These are phyloP conservation scores for Solenopsis invicta DNA, from an alignment of 1,140 invertebrate genomes.

Conservation along the genomic window DNA sequence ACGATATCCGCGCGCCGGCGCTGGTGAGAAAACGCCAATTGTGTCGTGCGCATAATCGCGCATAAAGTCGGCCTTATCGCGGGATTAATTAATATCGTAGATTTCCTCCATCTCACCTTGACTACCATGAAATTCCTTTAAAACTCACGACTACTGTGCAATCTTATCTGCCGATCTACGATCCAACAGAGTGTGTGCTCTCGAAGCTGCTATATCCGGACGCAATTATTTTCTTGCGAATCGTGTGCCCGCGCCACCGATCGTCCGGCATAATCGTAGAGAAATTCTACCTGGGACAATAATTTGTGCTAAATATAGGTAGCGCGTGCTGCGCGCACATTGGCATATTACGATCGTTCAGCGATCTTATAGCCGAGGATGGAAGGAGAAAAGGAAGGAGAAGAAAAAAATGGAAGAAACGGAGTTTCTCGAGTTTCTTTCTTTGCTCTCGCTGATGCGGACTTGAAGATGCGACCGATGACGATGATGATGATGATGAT, in stretches of 20 bases:
- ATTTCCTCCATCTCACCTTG: constrained; percentile 35
- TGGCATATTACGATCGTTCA: constrained; percentile 67
- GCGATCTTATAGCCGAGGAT: constrained; percentile 22
- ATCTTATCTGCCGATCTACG: constrained; percentile 46
- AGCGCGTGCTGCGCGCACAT: constrained; percentile 67
- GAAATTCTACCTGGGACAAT: constrained; percentile 75
- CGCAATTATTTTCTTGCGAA: constrained; percentile 77
- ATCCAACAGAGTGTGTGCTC: not conserved
- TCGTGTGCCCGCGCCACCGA: constrained; percentile 51
- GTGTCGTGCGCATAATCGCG: not conserved
- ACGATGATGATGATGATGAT: constrained; percentile 63
- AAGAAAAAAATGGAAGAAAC: constrained; percentile 66
- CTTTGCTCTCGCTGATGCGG: constrained; percentile 43
- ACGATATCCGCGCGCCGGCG: not conserved
- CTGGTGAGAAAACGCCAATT: constrained; percentile 8
- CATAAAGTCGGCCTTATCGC: constrained; percentile 1
- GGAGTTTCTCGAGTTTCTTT: constrained; percentile 72
- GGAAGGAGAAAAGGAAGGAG: constrained; percentile 37
- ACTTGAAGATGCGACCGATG: constrained; percentile 22
- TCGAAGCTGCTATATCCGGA: constrained; percentile 36
- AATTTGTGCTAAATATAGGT: constrained; percentile 80
- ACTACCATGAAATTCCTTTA: constrained; percentile 39
- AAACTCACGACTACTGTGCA: not conserved
- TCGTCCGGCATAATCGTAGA: constrained; percentile 70
- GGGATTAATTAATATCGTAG: constrained; percentile 36